Evolutionary conservation across 2,888 invertebrate species (phyloP), one percentile per base, ranked within the genome.

Genomic region (Pyrrhia umbra): DNA sequence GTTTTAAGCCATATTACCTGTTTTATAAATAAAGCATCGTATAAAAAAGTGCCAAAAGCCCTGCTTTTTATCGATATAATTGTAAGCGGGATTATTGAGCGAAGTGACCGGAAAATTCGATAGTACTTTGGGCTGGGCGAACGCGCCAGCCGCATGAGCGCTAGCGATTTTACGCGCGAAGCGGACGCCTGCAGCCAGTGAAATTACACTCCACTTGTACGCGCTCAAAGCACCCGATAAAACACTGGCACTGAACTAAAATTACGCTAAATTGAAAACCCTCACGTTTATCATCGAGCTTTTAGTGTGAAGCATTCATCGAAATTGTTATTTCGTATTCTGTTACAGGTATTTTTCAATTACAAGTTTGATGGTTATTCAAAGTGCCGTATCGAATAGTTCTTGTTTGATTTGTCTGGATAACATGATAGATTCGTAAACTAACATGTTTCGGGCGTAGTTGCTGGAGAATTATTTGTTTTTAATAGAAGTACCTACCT

Each of bases 91-190:
- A 85, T 82, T 86, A 86, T 84, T 69, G 75, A 75, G 73, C 67
- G 84, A 81, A 87, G 77, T 88, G 87, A 88, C 89, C 88, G 85
- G 84, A 86, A 88, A 90, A 90, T 87, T 90, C 83, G 82, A 88
- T 86, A 86, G 85, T 85, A 77, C 77, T 84, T 75, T 45, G 59
- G 59, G 71, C 72, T 79, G 79, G 65, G 63, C 55, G 67, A 73
- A 68, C 73, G 70, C 62, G 68, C 54, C 65, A 55, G 72, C 47
- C 54, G 65, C 64, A 72, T 61, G 62, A 68, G 68, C 74, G 78
- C 55, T 52, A 77, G 77, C 72, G 76, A 60, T 69, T 60, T 59
- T 13, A 60, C 47, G 27, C 21, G 66, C 55, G 40, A 25, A 54
- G 56, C 58, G 64, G 40, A 6, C 47, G 43, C 27, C 47, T 21